phyloP scores from a whole-genome alignment of 2,888 invertebrate genomes.

The Leptinotarsa tumamoca region DNA sequence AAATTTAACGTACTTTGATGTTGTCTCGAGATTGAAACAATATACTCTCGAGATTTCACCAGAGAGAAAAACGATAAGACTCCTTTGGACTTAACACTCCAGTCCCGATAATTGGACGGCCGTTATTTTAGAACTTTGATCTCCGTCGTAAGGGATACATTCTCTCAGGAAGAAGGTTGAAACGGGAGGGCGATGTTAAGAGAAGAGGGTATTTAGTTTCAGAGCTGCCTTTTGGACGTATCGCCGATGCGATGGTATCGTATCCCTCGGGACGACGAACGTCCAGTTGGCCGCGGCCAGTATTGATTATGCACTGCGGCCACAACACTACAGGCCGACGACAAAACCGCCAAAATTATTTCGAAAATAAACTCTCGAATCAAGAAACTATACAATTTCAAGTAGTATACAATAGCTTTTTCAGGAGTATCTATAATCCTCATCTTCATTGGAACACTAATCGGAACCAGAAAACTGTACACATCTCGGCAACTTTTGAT shows the following conservation, averaged over 20 bases:
- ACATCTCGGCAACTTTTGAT: no score
- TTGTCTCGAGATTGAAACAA: no score
- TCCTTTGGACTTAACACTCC: no score
- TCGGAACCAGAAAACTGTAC: no score
- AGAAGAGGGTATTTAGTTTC: not conserved
- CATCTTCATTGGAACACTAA: no score
- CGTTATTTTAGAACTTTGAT: not conserved
- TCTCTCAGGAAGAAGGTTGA: not conserved
- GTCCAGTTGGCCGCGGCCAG: slow-evolving; percentile 1
- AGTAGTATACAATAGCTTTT: no score
- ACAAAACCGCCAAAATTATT: not conserved
- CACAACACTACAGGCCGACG: not conserved
- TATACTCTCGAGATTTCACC: no score
- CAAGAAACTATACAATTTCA: not conserved
- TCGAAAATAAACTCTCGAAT: not conserved
- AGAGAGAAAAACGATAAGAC: no score
- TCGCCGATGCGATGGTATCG: slow-evolving; percentile 3
- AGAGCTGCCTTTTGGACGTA: not conserved
- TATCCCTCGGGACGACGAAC: not conserved
- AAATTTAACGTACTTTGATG: no score
- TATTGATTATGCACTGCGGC: slow-evolving; percentile 3
- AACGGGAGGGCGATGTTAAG: not conserved
- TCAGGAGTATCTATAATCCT: no score
- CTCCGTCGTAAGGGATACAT: not conserved
- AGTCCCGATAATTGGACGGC: no score